A percentile compares a stretch with the other conserved stretches of the same genome.
Conservation (phyloP, 2,888 invertebrate genomes). For the Epirrhoe tristata region DNA sequence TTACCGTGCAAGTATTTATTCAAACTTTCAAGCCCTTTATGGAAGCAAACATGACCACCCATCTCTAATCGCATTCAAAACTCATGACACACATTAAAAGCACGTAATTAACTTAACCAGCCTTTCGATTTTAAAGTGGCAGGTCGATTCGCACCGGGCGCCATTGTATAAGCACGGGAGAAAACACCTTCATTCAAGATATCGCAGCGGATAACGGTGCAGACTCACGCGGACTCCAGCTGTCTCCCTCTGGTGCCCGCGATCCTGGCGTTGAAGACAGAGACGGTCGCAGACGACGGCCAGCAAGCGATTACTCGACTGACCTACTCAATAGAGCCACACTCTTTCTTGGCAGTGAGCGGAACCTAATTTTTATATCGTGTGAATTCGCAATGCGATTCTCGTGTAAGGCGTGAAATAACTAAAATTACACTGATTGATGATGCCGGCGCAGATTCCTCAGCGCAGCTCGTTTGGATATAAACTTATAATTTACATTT, state of each 20-base stretch:
- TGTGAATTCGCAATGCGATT: slow-evolving; percentile 76
- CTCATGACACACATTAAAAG: slow-evolving; percentile 54
- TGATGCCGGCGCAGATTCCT: slow-evolving; percentile 47
- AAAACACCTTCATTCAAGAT: slow-evolving; percentile 85
- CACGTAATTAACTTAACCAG: slow-evolving; percentile 68
- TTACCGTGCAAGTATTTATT: slow-evolving; percentile 30
- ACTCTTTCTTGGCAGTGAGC: slow-evolving; percentile 85
- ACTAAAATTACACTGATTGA: slow-evolving; percentile 56
- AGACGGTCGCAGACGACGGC: slow-evolving; percentile 67
- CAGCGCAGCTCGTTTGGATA: slow-evolving; percentile 42
- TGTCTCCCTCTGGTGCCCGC: slow-evolving; percentile 51
- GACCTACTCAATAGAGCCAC: slow-evolving; percentile 83
- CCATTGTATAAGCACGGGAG: slow-evolving; percentile 83
- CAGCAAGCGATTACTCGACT: slow-evolving; percentile 83
- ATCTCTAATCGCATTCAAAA: slow-evolving; percentile 47
- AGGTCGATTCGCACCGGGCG: slow-evolving; percentile 67
- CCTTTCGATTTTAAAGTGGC: slow-evolving; percentile 78
- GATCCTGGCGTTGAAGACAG: slow-evolving; percentile 45
- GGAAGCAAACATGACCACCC: slow-evolving; percentile 47
- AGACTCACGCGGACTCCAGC: slow-evolving; percentile 66
- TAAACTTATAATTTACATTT: slow-evolving; percentile 34
- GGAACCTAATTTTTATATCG: slow-evolving; percentile 83
- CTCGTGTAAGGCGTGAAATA: slow-evolving; percentile 69
- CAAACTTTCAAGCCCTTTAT: slow-evolving; percentile 36
- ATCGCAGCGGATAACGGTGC: slow-evolving; percentile 83